Evolutionary conservation across 2,888 invertebrate genomes (phyloP).

Genomic region (Orthosia gracilis): DNA sequence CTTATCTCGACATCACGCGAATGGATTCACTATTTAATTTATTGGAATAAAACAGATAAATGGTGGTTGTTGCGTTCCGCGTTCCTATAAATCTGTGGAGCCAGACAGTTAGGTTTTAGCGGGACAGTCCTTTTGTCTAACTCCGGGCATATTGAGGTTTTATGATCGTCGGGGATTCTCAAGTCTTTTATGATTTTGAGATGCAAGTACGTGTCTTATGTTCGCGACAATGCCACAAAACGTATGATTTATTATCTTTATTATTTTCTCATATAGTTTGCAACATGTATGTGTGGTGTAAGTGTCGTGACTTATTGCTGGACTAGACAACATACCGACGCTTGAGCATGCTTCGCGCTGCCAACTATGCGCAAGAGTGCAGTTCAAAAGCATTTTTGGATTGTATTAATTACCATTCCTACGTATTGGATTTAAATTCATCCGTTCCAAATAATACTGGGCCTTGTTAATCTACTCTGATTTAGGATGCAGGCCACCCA

Average conservation of each 20-base stretch:
- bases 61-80: slow-evolving; percentile 85
- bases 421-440: slow-evolving; percentile 5
- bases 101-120: slow-evolving; percentile 41
- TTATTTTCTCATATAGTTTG: not conserved
- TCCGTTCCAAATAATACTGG: slow-evolving; percentile 21
- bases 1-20: slow-evolving; percentile 87
- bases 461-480: not conserved
- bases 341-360: not conserved
- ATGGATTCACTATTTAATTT: slow-evolving; percentile 88
- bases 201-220: not conserved
- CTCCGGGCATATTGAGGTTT: slow-evolving; percentile 10
- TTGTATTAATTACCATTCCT: slow-evolving; percentile 21
- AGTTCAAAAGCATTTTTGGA: slow-evolving; percentile 49
- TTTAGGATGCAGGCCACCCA: slow-evolving; percentile 16
- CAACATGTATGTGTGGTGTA: too few species aligned
- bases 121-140: slow-evolving; percentile 43
- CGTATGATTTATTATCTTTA: not conserved
- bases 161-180: slow-evolving; percentile 8
- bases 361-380: slow-evolving; percentile 33
- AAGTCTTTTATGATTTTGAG: slow-evolving; percentile 33
- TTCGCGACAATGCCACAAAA: not conserved
- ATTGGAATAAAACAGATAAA: slow-evolving; percentile 90
- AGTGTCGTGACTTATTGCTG: slow-evolving; percentile 1
- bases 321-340: slow-evolving; percentile 6
- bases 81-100: slow-evolving; percentile 76